These are phyloP conservation scores for Hirtodrosophila histrioides DNA, from an alignment of 2,888 invertebrate species.

Conservation along the genomic window DNA sequence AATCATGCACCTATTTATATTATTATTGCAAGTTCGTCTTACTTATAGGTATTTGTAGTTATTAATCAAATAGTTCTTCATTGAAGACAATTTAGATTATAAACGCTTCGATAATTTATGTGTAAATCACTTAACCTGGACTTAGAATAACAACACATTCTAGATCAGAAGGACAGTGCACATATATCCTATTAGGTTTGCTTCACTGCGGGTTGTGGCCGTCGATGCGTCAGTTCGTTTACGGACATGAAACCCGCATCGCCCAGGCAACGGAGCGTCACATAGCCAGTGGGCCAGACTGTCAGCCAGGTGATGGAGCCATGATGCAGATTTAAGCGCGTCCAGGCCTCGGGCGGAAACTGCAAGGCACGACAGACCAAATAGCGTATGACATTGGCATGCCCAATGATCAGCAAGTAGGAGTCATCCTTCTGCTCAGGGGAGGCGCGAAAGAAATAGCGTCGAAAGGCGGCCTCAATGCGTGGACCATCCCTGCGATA, in stretches of 20 bases:
- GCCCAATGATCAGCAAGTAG: slow-evolving; percentile 96
- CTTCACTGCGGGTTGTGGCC: slow-evolving; percentile 38
- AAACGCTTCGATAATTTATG: too few relatives aligned
- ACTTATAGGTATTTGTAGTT: too few relatives aligned
- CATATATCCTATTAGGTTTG: background rate
- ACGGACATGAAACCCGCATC: slow-evolving; percentile 96
- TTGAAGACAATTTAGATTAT: too few relatives aligned
- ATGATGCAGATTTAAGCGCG: slow-evolving; percentile 95
- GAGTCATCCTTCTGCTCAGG: slow-evolving; percentile 91
- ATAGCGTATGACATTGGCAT: slow-evolving; percentile 98
- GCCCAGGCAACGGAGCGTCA: slow-evolving; percentile 91
- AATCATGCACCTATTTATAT: too few relatives aligned
- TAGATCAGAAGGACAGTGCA: too few relatives aligned
- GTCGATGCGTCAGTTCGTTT: slow-evolving; percentile 87
- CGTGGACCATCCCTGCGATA: slow-evolving; percentile 96
- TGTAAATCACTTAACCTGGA: too few relatives aligned
- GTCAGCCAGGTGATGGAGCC: slow-evolving; percentile 96
- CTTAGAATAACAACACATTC: too few relatives aligned
- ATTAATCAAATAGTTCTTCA: too few relatives aligned
- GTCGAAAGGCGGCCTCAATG: slow-evolving; percentile 97
- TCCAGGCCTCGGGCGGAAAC: slow-evolving; percentile 98
- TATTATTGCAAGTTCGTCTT: too few relatives aligned
- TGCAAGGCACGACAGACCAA: slow-evolving; percentile 97
- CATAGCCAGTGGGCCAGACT: slow-evolving; percentile 93
- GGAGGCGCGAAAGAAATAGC: slow-evolving; percentile 95